These are phyloP conservation scores for Tetraneura akinire DNA, from an alignment of 1,140 invertebrate species.

Conservation along the genomic window DNA sequence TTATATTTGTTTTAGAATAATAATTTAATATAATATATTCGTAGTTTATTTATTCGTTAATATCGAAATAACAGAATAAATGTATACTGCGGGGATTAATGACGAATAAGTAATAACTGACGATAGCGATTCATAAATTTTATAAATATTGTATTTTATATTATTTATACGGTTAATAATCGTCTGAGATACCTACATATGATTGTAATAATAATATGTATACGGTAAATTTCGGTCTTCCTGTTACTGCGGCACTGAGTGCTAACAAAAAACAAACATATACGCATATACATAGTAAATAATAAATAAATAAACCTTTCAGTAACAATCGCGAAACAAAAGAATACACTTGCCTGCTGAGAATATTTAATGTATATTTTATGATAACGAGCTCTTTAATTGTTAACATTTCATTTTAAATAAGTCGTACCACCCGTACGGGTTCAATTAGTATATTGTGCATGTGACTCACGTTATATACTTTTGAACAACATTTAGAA, in stretches of 20 bases:
- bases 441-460: constrained; percentile 28
- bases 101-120: too few species aligned
- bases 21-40: too few species aligned
- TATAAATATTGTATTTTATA: too few species aligned
- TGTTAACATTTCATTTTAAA: constrained; percentile 27
- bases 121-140: too few species aligned
- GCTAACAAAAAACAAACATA: background rate
- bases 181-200: too few species aligned
- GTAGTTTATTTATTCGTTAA: too few species aligned
- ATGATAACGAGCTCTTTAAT: constrained; percentile 36
- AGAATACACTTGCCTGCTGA: constrained; percentile 12
- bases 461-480: constrained; percentile 23
- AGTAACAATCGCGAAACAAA: constrained; percentile 4
- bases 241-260: background rate
- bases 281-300: too few species aligned
- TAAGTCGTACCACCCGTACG: constrained; percentile 38
- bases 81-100: too few species aligned
- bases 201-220: too few species aligned
- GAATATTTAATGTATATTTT: constrained; percentile 31
- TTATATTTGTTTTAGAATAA: too few species aligned
- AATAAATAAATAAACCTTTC: background rate
- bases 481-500: constrained; percentile 30
- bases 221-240: background rate
- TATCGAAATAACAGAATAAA: too few species aligned
- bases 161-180: too few species aligned